Evolutionary conservation across 2,797 vertebrate species (phyloP), one percentile per base, ranked within the genome.

Genomic region (Helostoma temminkii): DNA sequence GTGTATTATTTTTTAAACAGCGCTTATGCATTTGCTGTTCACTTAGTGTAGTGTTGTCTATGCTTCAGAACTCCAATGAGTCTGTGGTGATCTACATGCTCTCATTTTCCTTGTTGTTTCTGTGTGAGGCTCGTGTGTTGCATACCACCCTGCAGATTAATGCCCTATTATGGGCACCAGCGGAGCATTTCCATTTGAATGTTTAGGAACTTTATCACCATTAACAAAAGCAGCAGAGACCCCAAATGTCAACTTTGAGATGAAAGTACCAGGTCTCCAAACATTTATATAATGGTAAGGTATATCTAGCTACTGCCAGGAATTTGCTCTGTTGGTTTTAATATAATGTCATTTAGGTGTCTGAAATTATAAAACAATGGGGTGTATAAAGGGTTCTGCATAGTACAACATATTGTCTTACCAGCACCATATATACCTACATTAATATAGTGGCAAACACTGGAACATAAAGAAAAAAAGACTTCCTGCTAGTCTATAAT

Each of bases 321-420:
- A 32, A 42, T 73, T 55, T 43, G 24, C 45, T 55, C 25, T 39
- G n/a, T 28, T 10, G 21, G 24, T 26, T 41, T 53, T 26, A 54
- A 59, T 54, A 11, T 43, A 37, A 36, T 15, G 14, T 37, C 14
- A 16, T 16, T 37, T 1, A 37, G 36, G 36, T 5, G 3, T 12
- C 11, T 36, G 34, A 36, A 36, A 9, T 36, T 11, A 14, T 6
- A 10, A 36, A 36, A 36, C 30, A 48, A 30, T 16, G 0, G 9
- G 4, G 36, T 45, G 8, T 55, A 19, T 32, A 65, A 47, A 47
- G 34, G 36, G 15, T 12, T 9, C 25, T 6, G 19, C 49, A 25
- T 9, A 49, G 34, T 8, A 28, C 21, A 48, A 55, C 5, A 32
- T 56, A 21, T 21, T 55, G 18, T 45, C 53, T 49, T 37, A 30